Conservation (phyloP, 2,113 vertebrate genomes). For the Chlamydotis undulata region DNA sequence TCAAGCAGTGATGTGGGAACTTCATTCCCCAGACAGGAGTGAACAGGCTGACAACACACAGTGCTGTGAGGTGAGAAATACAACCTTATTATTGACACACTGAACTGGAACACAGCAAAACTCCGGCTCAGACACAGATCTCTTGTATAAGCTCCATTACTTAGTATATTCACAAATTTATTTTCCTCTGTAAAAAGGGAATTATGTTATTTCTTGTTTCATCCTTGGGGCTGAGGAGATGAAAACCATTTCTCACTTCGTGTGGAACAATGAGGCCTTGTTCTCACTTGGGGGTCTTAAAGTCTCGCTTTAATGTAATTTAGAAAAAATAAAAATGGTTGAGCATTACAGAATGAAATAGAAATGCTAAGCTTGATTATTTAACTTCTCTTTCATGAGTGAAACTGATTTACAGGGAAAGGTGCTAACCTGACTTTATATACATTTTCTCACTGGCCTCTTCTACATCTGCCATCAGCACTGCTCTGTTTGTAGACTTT, state of each 20-base stretch:
- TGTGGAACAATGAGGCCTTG: background rate
- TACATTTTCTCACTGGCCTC: background rate
- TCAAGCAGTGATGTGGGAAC: background rate
- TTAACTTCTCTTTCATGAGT: background rate
- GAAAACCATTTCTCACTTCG: background rate
- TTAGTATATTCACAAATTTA: background rate
- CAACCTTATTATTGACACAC: background rate
- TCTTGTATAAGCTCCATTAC: background rate
- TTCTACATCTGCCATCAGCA: background rate
- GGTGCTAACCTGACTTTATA: background rate
- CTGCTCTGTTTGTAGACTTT: background rate
- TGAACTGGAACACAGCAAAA: background rate
- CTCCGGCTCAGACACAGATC: background rate
- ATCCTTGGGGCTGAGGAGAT: background rate
- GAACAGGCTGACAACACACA: background rate
- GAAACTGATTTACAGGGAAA: background rate
- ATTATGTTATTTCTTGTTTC: background rate
- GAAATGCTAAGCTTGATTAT: background rate
- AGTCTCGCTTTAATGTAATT: background rate
- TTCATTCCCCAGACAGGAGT: background rate
- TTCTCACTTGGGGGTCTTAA: background rate
- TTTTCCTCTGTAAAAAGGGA: background rate
- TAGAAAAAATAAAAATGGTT: background rate
- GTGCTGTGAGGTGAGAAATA: background rate
- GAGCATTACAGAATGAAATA: background rate